Conservation (phyloP, 2,888 invertebrate genomes). For the Zaprionus bogoriensis region DNA sequence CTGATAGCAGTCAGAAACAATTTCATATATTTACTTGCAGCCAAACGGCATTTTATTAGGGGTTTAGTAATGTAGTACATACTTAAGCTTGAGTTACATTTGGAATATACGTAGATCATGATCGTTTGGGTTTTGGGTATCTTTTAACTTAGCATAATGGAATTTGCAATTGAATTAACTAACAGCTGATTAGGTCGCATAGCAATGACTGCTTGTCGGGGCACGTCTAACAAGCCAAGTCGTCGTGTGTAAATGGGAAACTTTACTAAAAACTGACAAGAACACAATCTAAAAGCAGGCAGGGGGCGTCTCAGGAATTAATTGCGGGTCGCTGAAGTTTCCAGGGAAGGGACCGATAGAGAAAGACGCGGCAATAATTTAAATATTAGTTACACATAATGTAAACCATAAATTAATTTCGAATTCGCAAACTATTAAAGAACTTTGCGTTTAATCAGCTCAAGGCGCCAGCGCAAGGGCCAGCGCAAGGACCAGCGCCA, state of each 20-base stretch:
- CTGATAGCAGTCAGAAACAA: no score
- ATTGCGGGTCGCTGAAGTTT: conserved; percentile 68
- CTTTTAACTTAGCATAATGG: conserved; percentile 30
- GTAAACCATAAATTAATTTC: conserved; percentile 79
- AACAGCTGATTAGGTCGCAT: conserved; percentile 57
- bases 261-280: conserved; percentile 48
- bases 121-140: background rate
- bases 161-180: conserved; percentile 49
- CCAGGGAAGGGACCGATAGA: background rate
- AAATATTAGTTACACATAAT: conserved; percentile 79
- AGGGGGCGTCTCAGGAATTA: conserved; percentile 49
- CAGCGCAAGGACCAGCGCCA: conserved; percentile 4
- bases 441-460: conserved; percentile 49
- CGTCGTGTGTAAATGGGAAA: conserved; percentile 55
- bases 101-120: conserved; percentile 23
- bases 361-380: conserved; percentile 53
- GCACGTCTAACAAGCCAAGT: conserved; percentile 33
- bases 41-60: no score
- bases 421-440: conserved; percentile 76
- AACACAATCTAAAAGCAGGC: conserved; percentile 46
- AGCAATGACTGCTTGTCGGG: conserved; percentile 38
- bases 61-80: no score
- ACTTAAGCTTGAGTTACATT: conserved; percentile 15
- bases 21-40: no score
- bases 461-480: background rate